phyloP scores from a whole-genome alignment of 53 echinoderm and acorn worm species.

The Arbacia lixula region DNA sequence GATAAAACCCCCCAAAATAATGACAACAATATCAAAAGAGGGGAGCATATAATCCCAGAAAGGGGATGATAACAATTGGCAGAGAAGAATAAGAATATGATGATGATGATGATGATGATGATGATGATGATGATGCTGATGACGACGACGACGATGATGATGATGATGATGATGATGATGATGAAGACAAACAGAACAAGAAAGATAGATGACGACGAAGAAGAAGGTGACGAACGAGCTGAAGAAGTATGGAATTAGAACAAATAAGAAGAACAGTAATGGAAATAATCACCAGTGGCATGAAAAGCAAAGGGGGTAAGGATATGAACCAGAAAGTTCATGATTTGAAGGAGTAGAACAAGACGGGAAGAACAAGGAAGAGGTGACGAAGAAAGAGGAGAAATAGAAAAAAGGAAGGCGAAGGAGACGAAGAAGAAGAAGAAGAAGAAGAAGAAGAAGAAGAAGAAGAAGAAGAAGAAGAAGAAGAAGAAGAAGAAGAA shows the following conservation, averaged over 20 bases:
- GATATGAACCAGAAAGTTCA: too few relatives aligned
- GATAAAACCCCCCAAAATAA: too few relatives aligned
- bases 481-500: neutral
- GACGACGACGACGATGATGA: conserved; percentile 25
- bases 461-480: neutral
- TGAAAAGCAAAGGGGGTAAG: too few relatives aligned
- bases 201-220: neutral
- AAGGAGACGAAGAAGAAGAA: neutral
- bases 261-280: too few relatives aligned
- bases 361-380: neutral
- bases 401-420: neutral
- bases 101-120: conserved; percentile 24
- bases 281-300: too few relatives aligned
- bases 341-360: neutral
- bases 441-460: neutral
- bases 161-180: conserved; percentile 45
- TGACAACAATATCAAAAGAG: too few relatives aligned
- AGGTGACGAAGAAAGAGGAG: neutral
- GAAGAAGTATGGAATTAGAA: too few relatives aligned
- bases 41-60: too few relatives aligned
- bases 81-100: too few relatives aligned
- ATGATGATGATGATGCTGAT: conserved; percentile 26
- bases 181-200: neutral
- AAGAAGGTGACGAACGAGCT: neutral
- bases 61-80: too few relatives aligned